Conservation (phyloP, 1,140 invertebrate species). For the Drosophila asahinai region DNA sequence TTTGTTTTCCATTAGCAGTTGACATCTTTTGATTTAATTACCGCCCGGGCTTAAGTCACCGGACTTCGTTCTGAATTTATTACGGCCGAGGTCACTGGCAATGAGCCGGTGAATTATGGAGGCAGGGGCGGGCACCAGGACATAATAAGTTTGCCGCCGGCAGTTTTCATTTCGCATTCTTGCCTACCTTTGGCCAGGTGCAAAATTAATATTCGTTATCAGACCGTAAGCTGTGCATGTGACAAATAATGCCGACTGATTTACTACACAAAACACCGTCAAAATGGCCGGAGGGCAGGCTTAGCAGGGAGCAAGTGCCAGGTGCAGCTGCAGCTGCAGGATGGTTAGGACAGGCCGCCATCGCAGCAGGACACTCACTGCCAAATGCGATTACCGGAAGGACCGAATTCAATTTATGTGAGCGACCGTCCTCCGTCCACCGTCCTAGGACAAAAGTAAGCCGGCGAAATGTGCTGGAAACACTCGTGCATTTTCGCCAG, state of each 20-base stretch:
- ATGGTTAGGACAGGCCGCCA: conserved; percentile 4
- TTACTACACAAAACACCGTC: conserved; percentile 57
- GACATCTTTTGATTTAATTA: conserved; percentile 51
- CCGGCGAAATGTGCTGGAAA: conserved; percentile 17
- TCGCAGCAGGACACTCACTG: conserved; percentile 28
- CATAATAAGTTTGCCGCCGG: conserved; percentile 61
- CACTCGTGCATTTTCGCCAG: conserved; percentile 16
- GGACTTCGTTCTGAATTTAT: conserved; percentile 41
- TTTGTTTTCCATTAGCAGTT: conserved; percentile 60
- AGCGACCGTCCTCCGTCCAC: conserved; percentile 22
- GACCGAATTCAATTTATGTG: conserved; percentile 74
- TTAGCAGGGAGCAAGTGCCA: conserved; percentile 34
- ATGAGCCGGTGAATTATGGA: conserved; percentile 16
- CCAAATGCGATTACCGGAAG: conserved; percentile 68
- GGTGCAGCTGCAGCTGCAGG: conserved; percentile 42
- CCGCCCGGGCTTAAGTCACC: conserved; percentile 27
- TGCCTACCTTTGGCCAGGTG: conserved; percentile 70
- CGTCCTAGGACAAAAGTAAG: conserved; percentile 44
- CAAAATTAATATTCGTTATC: conserved; percentile 77
- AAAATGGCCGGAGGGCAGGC: conserved; percentile 40
- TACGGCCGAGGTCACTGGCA: conserved; percentile 3
- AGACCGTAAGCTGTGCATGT: conserved; percentile 58
- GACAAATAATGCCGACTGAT: conserved; percentile 79
- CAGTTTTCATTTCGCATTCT: conserved; percentile 57
- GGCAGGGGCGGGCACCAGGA: conserved; percentile 14